These are phyloP conservation scores for Ephestia elutella DNA, from an alignment of 1,140 invertebrate genomes.

Conservation along the genomic window DNA sequence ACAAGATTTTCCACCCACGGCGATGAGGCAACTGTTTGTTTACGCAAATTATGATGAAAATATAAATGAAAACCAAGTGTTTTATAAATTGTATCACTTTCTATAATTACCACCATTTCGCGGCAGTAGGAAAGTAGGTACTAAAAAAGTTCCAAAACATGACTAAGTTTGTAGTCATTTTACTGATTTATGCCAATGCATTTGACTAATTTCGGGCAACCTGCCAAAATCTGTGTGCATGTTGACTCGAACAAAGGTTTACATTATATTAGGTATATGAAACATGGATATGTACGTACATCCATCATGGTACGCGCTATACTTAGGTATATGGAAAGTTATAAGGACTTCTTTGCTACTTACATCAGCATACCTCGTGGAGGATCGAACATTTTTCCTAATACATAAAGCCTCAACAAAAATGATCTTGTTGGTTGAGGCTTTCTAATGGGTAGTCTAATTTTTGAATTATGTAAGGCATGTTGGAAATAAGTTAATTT, in stretches of 20 bases:
- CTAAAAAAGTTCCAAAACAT: background rate
- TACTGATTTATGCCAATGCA: background rate
- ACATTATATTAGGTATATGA: too few relatives aligned
- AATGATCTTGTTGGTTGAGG: too few relatives aligned
- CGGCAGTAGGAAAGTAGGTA: background rate
- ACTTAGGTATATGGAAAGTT: too few relatives aligned
- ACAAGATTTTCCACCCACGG: constrained; percentile 13
- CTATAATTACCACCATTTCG: background rate
- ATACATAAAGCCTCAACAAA: too few relatives aligned
- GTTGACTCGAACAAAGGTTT: constrained; percentile 4
- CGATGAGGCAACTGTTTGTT: constrained; percentile 20
- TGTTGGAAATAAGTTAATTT: too few relatives aligned
- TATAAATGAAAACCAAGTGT: constrained; percentile 1
- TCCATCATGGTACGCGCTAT: too few relatives aligned
- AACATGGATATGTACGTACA: too few relatives aligned
- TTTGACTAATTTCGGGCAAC: background rate
- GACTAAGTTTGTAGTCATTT: background rate
- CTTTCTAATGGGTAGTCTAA: too few relatives aligned
- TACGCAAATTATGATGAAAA: constrained; percentile 18
- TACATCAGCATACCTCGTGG: too few relatives aligned
- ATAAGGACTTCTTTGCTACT: too few relatives aligned
- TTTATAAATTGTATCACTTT: constrained; percentile 1
- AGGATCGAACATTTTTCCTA: too few relatives aligned
- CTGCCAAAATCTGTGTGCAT: constrained; percentile 14
- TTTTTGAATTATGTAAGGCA: too few relatives aligned